A percentile compares a stretch with the other conserved stretches of the same genome.
phyloP scores from a whole-genome alignment of 2,113 vertebrate species.

The Saccopteryx bilineata region DNA sequence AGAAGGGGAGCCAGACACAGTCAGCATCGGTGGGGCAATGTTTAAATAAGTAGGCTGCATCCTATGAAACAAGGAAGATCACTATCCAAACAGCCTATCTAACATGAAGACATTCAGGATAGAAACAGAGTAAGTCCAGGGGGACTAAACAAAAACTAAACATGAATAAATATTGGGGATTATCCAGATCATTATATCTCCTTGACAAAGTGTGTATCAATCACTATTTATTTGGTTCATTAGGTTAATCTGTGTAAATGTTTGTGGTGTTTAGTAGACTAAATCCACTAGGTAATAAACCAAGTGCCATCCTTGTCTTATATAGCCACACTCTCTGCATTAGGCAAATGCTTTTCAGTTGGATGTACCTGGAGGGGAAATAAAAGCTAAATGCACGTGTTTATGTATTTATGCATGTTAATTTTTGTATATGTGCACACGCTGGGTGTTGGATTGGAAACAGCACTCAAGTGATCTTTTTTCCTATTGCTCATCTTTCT shows the following conservation, averaged over 20 bases:
- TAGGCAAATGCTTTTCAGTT: background rate
- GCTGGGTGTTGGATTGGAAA: background rate
- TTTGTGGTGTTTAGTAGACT: background rate
- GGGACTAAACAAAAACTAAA: background rate
- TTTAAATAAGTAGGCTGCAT: background rate
- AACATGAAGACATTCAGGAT: background rate
- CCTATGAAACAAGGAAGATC: background rate
- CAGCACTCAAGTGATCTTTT: background rate
- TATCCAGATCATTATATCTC: background rate
- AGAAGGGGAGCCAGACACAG: background rate
- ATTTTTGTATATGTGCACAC: background rate
- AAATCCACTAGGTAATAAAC: constrained; percentile 28
- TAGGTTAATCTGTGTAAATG: constrained; percentile 16
- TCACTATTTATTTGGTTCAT: constrained; percentile 17
- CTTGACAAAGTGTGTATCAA: background rate
- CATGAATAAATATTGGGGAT: background rate
- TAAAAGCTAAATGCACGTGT: background rate
- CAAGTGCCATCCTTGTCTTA: background rate
- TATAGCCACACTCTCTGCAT: background rate
- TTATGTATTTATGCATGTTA: background rate
- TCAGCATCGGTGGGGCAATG: too few relatives aligned
- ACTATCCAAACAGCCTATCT: background rate
- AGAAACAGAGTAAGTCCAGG: background rate
- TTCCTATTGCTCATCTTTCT: background rate
- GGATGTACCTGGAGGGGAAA: background rate